These are phyloP conservation scores for Oncorhynchus kisutch DNA, from an alignment of 2,113 vertebrate species.

Conservation along the genomic window DNA sequence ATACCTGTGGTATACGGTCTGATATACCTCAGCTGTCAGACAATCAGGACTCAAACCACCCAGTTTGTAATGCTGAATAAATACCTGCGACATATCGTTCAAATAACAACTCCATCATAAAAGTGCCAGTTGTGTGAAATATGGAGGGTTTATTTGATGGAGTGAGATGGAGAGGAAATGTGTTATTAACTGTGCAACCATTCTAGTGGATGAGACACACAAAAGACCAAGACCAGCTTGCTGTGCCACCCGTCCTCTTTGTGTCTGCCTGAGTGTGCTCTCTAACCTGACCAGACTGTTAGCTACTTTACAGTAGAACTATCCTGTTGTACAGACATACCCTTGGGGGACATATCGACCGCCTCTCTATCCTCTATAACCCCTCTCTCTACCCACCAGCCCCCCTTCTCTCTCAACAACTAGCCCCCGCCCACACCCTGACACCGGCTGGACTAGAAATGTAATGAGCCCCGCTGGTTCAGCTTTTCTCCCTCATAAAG, in stretches of 20 bases:
- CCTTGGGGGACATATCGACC: slow-evolving; percentile 33
- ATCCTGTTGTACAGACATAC: slow-evolving; percentile 40
- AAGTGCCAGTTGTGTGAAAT: not conserved
- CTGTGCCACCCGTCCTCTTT: slow-evolving; percentile 38
- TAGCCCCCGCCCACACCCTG: not conserved
- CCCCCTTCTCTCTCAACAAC: not conserved
- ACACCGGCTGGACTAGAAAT: not conserved
- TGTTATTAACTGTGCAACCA: slow-evolving; percentile 46
- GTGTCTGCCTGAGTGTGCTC: slow-evolving; percentile 29
- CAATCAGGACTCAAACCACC: no score
- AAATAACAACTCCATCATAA: not conserved
- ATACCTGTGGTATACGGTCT: no score
- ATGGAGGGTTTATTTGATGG: not conserved
- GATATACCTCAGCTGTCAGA: no score
- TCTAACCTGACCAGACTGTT: slow-evolving; percentile 27
- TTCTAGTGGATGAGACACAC: not conserved
- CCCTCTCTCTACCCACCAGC: slow-evolving; percentile 7
- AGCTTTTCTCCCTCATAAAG: no score
- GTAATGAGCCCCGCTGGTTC: not conserved
- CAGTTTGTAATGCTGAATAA: no score
- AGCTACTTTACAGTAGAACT: slow-evolving; percentile 3
- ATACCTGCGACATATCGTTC: slow-evolving; percentile 9
- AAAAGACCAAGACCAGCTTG: slow-evolving; percentile 42
- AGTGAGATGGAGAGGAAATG: slow-evolving; percentile 4
- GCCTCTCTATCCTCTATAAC: slow-evolving; percentile 22